Base-by-base conservation (phyloP, 2,888 invertebrate species). In the Mechanitis mazaeus region DNA sequence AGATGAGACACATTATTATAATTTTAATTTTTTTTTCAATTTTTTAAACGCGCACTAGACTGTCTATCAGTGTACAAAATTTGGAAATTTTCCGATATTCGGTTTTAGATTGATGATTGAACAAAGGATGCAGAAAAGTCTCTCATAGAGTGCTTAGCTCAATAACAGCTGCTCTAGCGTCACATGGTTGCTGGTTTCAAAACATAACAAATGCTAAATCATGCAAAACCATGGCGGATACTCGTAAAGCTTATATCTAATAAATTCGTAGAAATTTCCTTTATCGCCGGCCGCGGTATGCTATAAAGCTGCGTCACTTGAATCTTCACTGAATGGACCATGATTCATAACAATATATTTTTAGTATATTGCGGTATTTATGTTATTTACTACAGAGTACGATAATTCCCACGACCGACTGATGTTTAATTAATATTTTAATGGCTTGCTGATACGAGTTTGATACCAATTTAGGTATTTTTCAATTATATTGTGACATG, bases 281-380 rank as follows among this genome's bases (percentile, higher is more conserved):
- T 72, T 79, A 80, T 80, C 78, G 69, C 50, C 20, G 7, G 50
- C 68, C 20, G 62, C 70, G 78, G 79, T 80, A 80, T 75, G 72
- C 68, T 72, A 71, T 71, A 68, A 65, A 72, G 77, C 75, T 77
- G 79, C 84, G 84, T 85, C 85, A 85, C 75, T 72, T 72, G 68
- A 64, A 69, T 67, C 70, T 71, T 67, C 71, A 67, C 69, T 85
- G 81, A 87, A 87, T 85, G 84, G 75, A 71, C 67, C 72, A 75
- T 87, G 87, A 87, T 78, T 87, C 87, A 88, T 73, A 73, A 71
- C 63, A 66, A 73, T 80, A 77, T 85, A 85, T 85, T 83, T 84
- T 83, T 84, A 85, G 82, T 75, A 63, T 71, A 71, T 71, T 74
- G 73, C 72, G 80, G 75, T 76, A 79, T 80, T 79, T 73, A 66